Conservation (phyloP, 2,113 vertebrate genomes). For the Zosterops hypoxanthus region DNA sequence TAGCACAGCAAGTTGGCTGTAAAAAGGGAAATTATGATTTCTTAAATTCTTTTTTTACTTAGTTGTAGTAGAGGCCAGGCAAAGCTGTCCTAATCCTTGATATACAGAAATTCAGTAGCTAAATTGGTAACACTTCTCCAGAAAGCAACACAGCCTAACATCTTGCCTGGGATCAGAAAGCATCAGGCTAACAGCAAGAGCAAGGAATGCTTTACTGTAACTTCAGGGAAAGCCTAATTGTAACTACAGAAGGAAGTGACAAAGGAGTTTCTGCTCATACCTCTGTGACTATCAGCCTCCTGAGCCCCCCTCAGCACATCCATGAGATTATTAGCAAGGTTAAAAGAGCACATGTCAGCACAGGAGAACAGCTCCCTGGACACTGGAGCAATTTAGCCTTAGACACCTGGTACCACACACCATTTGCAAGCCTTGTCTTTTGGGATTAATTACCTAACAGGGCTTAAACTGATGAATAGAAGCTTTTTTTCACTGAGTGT, state of each 20-base stretch:
- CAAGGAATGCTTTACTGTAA: not conserved
- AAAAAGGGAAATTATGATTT: rapidly evolving
- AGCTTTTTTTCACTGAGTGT: not conserved
- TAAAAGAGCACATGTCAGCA: not conserved
- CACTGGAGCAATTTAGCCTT: not conserved
- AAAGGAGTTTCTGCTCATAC: not conserved
- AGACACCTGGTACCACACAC: not conserved
- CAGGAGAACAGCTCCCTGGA: not conserved
- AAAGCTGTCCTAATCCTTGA: not conserved
- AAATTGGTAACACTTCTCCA: rapidly evolving
- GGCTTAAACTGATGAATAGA: not conserved
- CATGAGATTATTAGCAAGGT: not conserved
- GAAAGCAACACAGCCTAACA: not conserved
- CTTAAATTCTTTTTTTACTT: not conserved
- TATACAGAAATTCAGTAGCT: not conserved
- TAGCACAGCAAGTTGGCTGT: not conserved
- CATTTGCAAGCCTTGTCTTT: not conserved
- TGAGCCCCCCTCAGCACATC: not conserved
- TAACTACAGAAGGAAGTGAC: not conserved
- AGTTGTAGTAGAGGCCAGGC: not conserved
- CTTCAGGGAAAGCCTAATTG: not conserved
- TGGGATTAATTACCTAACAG: not conserved
- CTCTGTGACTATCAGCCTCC: not conserved
- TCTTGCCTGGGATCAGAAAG: not conserved
- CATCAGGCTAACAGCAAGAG: not conserved